These are phyloP conservation scores for Rana temporaria DNA, from an alignment of 2,113 vertebrate species.

Conservation along the genomic window DNA sequence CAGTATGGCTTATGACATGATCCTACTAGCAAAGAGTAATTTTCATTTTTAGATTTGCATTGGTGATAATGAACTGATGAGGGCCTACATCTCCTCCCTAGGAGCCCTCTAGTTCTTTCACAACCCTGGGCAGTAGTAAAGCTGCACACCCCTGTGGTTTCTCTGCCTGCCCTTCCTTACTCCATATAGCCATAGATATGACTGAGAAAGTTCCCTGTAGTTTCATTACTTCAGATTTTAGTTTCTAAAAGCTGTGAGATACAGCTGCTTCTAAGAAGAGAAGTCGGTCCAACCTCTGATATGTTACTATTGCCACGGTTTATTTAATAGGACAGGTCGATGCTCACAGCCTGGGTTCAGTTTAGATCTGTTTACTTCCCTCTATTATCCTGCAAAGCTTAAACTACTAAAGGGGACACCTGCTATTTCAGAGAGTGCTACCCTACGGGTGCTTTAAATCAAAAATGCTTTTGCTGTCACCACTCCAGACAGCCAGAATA, in stretches of 20 bases:
- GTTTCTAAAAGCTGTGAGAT: slow-evolving; percentile 25
- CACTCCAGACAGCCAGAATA: slow-evolving; percentile 28
- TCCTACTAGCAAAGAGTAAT: no score
- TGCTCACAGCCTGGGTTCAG: slow-evolving; percentile 33
- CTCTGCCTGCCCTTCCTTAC: no score
- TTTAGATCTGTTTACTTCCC: slow-evolving; percentile 35
- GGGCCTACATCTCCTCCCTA: no score
- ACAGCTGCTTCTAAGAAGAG: slow-evolving; percentile 10
- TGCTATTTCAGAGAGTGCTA: slow-evolving; percentile 50
- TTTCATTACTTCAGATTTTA: neutral
- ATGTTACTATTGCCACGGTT: neutral
- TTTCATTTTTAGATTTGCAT: no score
- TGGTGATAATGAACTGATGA: no score
- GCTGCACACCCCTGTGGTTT: no score
- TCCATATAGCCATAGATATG: neutral
- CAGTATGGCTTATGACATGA: no score
- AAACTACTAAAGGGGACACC: slow-evolving; percentile 48
- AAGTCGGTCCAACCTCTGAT: slow-evolving; percentile 1
- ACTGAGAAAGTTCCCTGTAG: neutral
- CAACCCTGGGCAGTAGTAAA: no score
- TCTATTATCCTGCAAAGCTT: slow-evolving; percentile 47
- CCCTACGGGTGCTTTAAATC: slow-evolving; percentile 48
- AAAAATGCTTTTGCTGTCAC: slow-evolving; percentile 42
- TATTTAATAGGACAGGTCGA: slow-evolving; percentile 43
- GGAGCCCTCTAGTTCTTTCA: no score